phyloP scores from a whole-genome alignment of 2,113 vertebrate genomes.

The Xyrauchen texanus region DNA sequence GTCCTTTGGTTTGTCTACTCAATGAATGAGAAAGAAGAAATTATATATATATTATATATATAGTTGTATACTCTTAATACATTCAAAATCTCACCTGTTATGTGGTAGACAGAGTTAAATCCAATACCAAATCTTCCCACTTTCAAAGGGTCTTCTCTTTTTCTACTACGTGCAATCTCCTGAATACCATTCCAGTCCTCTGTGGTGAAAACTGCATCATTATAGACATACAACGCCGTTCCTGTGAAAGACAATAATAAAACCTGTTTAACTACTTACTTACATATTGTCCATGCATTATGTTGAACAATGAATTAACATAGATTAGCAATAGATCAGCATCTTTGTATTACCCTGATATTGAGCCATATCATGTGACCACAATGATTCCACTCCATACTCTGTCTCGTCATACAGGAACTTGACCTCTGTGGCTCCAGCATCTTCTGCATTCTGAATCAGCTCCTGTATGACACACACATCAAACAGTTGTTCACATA shows the following conservation, averaged over 20 bases:
- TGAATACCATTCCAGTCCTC: conserved; percentile 99
- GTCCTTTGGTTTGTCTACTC: too few species aligned
- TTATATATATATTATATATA: too few species aligned
- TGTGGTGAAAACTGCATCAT: conserved; percentile 88
- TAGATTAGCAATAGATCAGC: background rate
- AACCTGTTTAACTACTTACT: background rate
- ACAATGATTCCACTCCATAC: conserved; percentile 90
- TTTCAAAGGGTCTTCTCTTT: conserved; percentile 96
- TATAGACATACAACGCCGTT: conserved; percentile 91
- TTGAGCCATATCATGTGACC: conserved; percentile 92
- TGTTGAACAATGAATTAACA: background rate
- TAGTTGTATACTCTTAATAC: background rate
- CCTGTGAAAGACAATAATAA: conserved; percentile 69
- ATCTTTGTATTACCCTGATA: conserved; percentile 84
- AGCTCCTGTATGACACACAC: conserved; percentile 79
- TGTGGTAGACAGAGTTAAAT: conserved; percentile 98
- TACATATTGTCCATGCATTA: too few species aligned
- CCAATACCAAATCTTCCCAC: conserved; percentile 98
- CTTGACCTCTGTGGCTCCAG: conserved; percentile 93
- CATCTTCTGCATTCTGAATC: conserved; percentile 99
- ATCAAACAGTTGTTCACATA: background rate
- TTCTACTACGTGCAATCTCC: conserved; percentile 95
- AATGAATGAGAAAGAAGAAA: too few species aligned
- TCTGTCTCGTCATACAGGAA: conserved; percentile 96
- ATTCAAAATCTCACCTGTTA: conserved; percentile 83